Evolutionary conservation across 2,113 vertebrate species (phyloP), one percentile per base, ranked within the genome.

Genomic region (Apistogramma diplotaenia): DNA sequence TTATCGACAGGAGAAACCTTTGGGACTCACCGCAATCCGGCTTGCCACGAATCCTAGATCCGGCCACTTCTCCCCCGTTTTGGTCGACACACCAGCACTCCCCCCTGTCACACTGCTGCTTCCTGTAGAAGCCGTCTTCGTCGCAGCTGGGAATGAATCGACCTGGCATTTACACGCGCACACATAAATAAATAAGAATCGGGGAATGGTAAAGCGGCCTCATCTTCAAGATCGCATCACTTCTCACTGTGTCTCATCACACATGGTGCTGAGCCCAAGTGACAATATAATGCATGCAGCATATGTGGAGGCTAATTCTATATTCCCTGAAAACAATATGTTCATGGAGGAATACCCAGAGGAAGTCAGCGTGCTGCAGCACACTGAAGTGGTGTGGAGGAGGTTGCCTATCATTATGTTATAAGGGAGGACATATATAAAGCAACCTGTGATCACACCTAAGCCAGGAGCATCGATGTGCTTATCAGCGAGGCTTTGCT

Each of bases 1-100:
- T 37, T 49, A 60, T 49, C n/a, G 43, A 77, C 67, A 74, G 46
- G 25, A 60, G 15, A 73, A 10, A 74, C 59, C n/a, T 29, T 9
- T 0, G 1, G 25, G 72, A 79, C 96, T 96, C 91, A 99, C 98
- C 97, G 7, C 97, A 99, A 86, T 98, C 96, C 0, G 97, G 97
- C 93, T 95, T 98, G 85, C 97, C 97, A 0, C 91, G 96, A 55
- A 93, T 95, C 51, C 97, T 95, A 21, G 97, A 97, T 73, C 97
- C 96, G 0, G 95, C 96, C 80, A 98, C 95, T 90, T 99, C 97
- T 7, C 93, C 92, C 62, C 98, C 98, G 4, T 97, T 96, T 90
- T 96, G 97, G 90, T 99, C 96, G 23, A 97, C 98, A 1, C 98
- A 99, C 98, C 98, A 99, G 91, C 98, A 99, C 89, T 99, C 96